Percentiles rank a stretch among this genome's conserved stretches.
phyloP scores from a whole-genome alignment of 2,113 vertebrate genomes.

The Lycaon pictus region DNA sequence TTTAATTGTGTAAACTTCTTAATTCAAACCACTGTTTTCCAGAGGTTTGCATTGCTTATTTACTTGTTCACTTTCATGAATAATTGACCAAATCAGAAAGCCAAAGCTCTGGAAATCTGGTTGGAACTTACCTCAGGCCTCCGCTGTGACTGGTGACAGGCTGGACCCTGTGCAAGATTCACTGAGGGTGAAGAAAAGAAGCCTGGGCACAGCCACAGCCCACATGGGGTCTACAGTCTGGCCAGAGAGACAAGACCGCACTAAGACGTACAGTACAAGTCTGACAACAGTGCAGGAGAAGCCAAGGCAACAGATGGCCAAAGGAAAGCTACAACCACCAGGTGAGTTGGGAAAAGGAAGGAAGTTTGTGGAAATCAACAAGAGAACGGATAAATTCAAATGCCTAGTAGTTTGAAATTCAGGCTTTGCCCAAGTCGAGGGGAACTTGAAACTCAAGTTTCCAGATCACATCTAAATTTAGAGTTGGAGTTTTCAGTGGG shows the following conservation, averaged over 20 bases:
- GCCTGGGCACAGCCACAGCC: background rate
- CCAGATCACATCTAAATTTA: conserved; percentile 72
- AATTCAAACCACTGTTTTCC: conserved; percentile 33
- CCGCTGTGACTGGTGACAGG: background rate
- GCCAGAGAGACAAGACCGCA: background rate
- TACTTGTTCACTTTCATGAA: background rate
- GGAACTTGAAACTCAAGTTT: conserved; percentile 78
- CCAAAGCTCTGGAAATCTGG: conserved; percentile 34
- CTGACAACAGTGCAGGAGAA: background rate
- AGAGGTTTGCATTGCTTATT: background rate
- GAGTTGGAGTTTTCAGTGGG: conserved; percentile 60
- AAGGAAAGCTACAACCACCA: background rate
- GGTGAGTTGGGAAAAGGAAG: background rate
- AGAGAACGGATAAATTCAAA: background rate
- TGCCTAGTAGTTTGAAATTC: background rate
- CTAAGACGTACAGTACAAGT: rapidly evolving
- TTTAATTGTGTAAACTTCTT: background rate
- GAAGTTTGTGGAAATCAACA: conserved; percentile 19
- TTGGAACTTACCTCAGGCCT: background rate
- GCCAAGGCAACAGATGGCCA: background rate
- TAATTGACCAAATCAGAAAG: conserved; percentile 56
- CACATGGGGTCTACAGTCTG: background rate
- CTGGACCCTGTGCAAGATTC: background rate
- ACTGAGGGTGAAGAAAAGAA: background rate
- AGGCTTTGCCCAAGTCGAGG: conserved; percentile 47